Percentiles rank a stretch among this genome's conserved stretches.
Conservation (phyloP, 2,113 vertebrate genomes). For the Tupaia tana region DNA sequence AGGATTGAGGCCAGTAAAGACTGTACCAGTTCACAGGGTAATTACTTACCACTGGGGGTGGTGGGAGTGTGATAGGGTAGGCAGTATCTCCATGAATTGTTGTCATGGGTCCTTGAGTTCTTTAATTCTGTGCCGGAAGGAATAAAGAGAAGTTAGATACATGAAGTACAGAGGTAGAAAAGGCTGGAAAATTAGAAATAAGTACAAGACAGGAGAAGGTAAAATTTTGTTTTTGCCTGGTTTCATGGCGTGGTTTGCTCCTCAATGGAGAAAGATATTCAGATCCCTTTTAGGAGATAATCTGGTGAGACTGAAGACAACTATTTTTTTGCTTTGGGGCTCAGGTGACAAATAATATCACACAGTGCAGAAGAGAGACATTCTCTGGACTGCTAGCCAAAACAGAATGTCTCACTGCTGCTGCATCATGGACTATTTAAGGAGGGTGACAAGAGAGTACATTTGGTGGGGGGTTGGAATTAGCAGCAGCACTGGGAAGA, state of each 20-base stretch:
- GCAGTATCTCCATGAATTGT: constrained; percentile 14
- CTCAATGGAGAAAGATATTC: neutral
- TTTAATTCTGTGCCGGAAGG: constrained; percentile 16
- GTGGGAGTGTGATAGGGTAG: neutral
- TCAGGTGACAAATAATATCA: constrained; percentile 60
- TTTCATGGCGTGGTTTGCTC: constrained; percentile 1
- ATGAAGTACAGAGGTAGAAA: neutral
- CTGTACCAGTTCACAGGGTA: neutral
- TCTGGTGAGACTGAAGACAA: constrained; percentile 1
- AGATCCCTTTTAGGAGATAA: constrained; percentile 15
- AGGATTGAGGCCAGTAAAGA: neutral
- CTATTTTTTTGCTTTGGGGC: constrained; percentile 34
- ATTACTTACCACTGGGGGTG: neutral
- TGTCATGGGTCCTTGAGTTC: constrained; percentile 6
- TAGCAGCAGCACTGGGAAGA: neutral
- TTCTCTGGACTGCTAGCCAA: constrained; percentile 36
- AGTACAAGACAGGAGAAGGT: neutral
- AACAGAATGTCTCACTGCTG: neutral
- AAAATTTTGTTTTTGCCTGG: neutral
- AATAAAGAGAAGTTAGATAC: constrained; percentile 14
- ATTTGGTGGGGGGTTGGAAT: neutral
- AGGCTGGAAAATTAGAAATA: constrained; percentile 14
- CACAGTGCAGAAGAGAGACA: constrained; percentile 31
- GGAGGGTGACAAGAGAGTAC: neutral
- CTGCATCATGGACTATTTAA: constrained; percentile 32